Conservation (phyloP, 2,888 invertebrate genomes). For the Melanostoma mellinum region DNA sequence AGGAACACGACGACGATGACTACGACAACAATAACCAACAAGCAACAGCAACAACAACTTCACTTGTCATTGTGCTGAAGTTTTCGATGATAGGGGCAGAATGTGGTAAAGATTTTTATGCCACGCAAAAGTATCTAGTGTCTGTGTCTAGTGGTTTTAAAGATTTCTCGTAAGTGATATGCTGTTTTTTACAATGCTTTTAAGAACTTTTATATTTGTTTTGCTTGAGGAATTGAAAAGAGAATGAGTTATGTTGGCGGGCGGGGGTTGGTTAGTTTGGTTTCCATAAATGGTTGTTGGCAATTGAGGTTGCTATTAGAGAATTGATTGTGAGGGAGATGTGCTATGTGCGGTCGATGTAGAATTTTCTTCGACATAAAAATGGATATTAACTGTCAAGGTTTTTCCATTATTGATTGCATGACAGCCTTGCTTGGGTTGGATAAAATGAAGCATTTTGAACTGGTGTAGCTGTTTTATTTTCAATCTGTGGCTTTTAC, state of each 20-base stretch:
- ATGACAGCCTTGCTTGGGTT: too few species aligned
- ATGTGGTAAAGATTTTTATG: background rate
- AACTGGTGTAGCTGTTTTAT: too few species aligned
- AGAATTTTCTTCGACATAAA: slow-evolving; percentile 11
- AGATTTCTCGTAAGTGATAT: slow-evolving; percentile 58
- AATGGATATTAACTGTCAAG: slow-evolving; percentile 19
- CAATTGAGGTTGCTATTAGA: slow-evolving; percentile 51
- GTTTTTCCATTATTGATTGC: too few species aligned
- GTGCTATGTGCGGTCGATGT: background rate
- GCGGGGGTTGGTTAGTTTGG: slow-evolving; percentile 20
- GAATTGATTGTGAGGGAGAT: slow-evolving; percentile 2
- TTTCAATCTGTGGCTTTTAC: too few species aligned
- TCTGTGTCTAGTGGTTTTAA: slow-evolving; percentile 22
- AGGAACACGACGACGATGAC: slow-evolving; percentile 51
- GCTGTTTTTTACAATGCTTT: slow-evolving; percentile 22
- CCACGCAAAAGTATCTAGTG: slow-evolving; percentile 10
- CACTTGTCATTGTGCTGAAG: slow-evolving; percentile 52
- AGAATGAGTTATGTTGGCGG: slow-evolving; percentile 32
- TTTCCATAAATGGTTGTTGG: slow-evolving; percentile 60
- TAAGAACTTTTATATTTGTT: slow-evolving; percentile 30
- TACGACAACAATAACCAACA: background rate
- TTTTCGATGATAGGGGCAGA: slow-evolving; percentile 17
- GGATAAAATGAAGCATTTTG: too few species aligned
- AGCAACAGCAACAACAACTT: slow-evolving; percentile 45
- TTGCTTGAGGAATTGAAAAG: slow-evolving; percentile 37